phyloP scores from a whole-genome alignment of 1,140 invertebrate genomes.

The Drosophila ercepeae region DNA sequence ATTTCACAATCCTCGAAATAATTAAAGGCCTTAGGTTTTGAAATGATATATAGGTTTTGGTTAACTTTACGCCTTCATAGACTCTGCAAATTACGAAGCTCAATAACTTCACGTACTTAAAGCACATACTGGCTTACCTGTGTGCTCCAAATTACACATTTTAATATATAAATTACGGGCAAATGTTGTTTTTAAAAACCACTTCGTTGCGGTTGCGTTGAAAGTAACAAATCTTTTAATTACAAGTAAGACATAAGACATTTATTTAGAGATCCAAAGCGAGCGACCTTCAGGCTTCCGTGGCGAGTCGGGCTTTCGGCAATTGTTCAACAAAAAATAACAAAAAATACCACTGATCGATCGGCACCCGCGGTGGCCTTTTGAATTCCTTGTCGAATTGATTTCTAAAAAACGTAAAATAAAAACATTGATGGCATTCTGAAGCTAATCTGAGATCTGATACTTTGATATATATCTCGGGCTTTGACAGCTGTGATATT shows the following conservation, averaged over 20 bases:
- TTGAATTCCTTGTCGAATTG: slow-evolving; percentile 26
- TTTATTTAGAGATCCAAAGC: slow-evolving; percentile 71
- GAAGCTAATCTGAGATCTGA: background rate
- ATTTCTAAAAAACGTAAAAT: slow-evolving; percentile 14
- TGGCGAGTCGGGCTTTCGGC: slow-evolving; percentile 16
- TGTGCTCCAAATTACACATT: slow-evolving; percentile 55
- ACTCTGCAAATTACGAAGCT: slow-evolving; percentile 30
- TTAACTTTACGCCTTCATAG: slow-evolving; percentile 18
- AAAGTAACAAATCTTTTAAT: slow-evolving; percentile 74
- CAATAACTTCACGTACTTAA: slow-evolving; percentile 31
- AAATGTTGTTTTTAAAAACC: slow-evolving; percentile 51
- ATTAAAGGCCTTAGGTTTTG: slow-evolving; percentile 12
- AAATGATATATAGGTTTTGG: slow-evolving; percentile 9
- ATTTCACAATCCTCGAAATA: background rate
- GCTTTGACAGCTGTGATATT: slow-evolving; percentile 33
- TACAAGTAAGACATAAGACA: slow-evolving; percentile 67
- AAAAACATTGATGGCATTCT: slow-evolving; percentile 24
- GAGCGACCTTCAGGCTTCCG: slow-evolving; percentile 65
- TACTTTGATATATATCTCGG: slow-evolving; percentile 33
- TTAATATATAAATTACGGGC: slow-evolving; percentile 60
- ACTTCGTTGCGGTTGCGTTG: slow-evolving; percentile 48
- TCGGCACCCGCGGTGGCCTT: slow-evolving; percentile 33
- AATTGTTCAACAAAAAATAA: slow-evolving; percentile 23
- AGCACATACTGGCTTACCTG: slow-evolving; percentile 50
- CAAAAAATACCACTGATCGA: slow-evolving; percentile 21